Percentiles rank a stretch among this genome's conserved stretches.
phyloP scores from a whole-genome alignment of 2,797 vertebrate genomes.

The Acipenser transmontanus region DNA sequence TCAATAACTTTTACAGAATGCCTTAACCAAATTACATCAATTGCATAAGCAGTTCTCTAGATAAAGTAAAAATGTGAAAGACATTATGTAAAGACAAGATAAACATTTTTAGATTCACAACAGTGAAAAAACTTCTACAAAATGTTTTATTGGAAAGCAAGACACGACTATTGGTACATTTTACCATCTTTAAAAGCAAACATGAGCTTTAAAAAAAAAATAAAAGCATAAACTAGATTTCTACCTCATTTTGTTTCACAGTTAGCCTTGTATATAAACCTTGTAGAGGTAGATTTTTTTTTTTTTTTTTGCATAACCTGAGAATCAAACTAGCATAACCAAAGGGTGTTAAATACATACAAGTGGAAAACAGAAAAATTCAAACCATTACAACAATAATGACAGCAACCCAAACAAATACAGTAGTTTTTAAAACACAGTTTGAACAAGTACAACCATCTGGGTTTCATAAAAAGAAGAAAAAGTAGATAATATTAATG shows the following conservation, averaged over 20 bases:
- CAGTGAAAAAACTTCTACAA: slow-evolving; percentile 84
- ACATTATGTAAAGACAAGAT: too few relatives aligned
- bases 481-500: too few relatives aligned
- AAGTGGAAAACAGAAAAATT: slow-evolving; percentile 21
- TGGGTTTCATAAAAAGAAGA: too few relatives aligned
- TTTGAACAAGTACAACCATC: too few relatives aligned
- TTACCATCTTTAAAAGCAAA: slow-evolving; percentile 69
- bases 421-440: too few relatives aligned
- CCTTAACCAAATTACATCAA: too few relatives aligned
- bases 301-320: slow-evolving; percentile 77
- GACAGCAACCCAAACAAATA: too few relatives aligned
- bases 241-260: slow-evolving; percentile 76
- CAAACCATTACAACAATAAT: too few relatives aligned
- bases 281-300: slow-evolving; percentile 91
- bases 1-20: too few relatives aligned
- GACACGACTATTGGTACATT: slow-evolving; percentile 73
- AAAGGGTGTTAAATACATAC: slow-evolving; percentile 30
- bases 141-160: slow-evolving; percentile 89
- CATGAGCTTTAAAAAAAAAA: slow-evolving; percentile 73
- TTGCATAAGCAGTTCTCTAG: too few relatives aligned
- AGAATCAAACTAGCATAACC: slow-evolving; percentile 73
- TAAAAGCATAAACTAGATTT: slow-evolving; percentile 67
- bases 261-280: slow-evolving; percentile 76
- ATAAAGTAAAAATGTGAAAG: too few relatives aligned
- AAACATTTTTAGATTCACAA: slow-evolving; percentile 73